Percentiles rank a stretch among this genome's conserved stretches.
Conservation (phyloP, 2,113 vertebrate species). For the Brachyistius frenatus region DNA sequence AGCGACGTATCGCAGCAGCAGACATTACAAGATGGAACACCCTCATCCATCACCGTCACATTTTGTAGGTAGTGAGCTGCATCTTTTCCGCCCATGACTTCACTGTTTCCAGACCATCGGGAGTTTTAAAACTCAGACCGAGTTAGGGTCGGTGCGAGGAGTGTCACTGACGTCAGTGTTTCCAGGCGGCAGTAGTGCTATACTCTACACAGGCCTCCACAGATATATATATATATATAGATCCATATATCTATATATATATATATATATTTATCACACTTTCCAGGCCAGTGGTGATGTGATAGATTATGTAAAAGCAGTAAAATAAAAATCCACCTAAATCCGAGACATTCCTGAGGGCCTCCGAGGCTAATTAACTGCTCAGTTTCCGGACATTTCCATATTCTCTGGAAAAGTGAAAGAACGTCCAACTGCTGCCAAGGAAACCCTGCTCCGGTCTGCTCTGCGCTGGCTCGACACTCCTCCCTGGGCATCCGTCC, state of each 20-base stretch:
- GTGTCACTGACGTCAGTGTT: constrained; percentile 73
- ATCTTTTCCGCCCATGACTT: constrained; percentile 49
- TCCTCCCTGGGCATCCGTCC: constrained; percentile 59
- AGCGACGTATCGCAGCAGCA: not conserved
- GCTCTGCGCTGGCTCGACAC: constrained; percentile 46
- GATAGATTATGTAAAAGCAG: constrained; percentile 66
- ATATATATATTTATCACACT: constrained; percentile 57
- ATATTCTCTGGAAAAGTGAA: constrained; percentile 72
- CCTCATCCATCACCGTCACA: not conserved
- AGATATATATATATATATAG: constrained; percentile 40
- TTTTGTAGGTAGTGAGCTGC: constrained; percentile 13
- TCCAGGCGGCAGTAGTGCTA: constrained; percentile 60
- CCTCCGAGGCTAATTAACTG: constrained; percentile 73
- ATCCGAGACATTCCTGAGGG: constrained; percentile 67
- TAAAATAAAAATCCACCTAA: constrained; percentile 65
- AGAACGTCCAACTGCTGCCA: constrained; percentile 67
- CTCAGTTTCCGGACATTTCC: constrained; percentile 73
- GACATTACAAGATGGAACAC: constrained; percentile 5
- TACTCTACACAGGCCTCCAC: constrained; percentile 27
- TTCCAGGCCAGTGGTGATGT: constrained; percentile 67
- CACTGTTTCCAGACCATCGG: constrained; percentile 62
- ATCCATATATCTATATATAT: no score
- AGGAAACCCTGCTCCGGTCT: constrained; percentile 72
- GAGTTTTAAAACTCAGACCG: constrained; percentile 48
- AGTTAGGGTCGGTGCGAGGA: constrained; percentile 28